Evolutionary conservation across 2,797 vertebrate species (phyloP), one percentile per base, ranked within the genome.

Genomic region (Halcyon smyrnensis): DNA sequence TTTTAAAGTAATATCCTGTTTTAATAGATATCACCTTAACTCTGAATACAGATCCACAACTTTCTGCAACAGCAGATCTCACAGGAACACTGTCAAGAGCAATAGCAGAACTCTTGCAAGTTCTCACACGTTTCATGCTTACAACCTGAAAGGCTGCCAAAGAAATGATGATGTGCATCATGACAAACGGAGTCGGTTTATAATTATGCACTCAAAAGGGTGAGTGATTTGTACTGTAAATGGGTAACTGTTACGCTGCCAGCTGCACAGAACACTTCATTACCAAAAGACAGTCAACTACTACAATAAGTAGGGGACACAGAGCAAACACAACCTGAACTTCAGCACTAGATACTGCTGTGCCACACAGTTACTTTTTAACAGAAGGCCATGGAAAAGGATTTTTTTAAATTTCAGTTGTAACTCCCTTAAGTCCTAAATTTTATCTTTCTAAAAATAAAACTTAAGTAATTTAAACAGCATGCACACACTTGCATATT

Each of bases 321-420:
- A 89, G 54, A 89, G 78, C 57, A 94, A 96, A 96, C 65, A 84
- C 39, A 74, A 16, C 3, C n/a, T 78, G 78, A 87, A 86, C 87
- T 95, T 94, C 73, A 91, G 92, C 82, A 81, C 56, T 4, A 41
- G 45, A 48, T 46, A 13, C 8, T 27, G 36, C 30, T 57, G 2
- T 4, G 16, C 24, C 11, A 16, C 28, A 8, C 25, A 13, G 84
- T 92, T 89, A 92, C 68, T 89, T 71, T 83, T 96, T 95, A 96
- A 93, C 78, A 74, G 41, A 39, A 41, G 24, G 60, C 27, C 51
- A 46, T 0, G 12, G 37, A 75, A 84, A 81, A 3, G 25, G 11
- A 43, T 19, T 15, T 32, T 20, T 32, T 13, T 7, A 21, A 21
- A 53, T 19, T 74, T 63, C 21, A 32, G 9, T 39, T 78, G 4